Evolutionary conservation across 2,113 vertebrate genomes (phyloP).

Genomic region (Lepus timidus): DNA sequence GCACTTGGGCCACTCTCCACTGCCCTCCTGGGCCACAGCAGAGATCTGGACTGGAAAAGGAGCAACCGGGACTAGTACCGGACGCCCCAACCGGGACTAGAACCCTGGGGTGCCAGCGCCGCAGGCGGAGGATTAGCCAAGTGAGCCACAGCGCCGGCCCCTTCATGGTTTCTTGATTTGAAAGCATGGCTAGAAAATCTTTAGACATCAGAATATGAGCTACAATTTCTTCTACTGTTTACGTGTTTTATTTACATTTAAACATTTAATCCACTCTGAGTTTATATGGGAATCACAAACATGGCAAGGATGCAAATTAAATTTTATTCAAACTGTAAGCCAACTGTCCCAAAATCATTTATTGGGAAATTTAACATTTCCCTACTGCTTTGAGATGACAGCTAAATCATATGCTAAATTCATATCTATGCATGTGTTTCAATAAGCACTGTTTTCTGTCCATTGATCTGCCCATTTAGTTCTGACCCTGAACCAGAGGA

Average conservation of each 20-base stretch:
- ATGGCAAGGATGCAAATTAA: conserved; percentile 7
- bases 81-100: too few species aligned
- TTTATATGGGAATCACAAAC: conserved; percentile 43
- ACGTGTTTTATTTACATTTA: conserved; percentile 27
- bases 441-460: neutral
- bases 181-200: neutral
- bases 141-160: too few species aligned
- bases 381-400: neutral
- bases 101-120: too few species aligned
- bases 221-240: neutral
- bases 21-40: too few species aligned
- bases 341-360: neutral
- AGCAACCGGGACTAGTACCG: too few species aligned
- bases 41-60: too few species aligned
- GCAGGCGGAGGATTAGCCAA: too few species aligned
- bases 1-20: too few species aligned
- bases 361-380: conserved; percentile 5
- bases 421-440: neutral
- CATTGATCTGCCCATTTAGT: neutral
- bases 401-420: conserved; percentile 6
- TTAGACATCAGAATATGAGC: neutral
- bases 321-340: conserved; percentile 1
- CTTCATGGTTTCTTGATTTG: conserved; percentile 14
- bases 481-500: neutral
- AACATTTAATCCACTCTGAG: conserved; percentile 34